Base-by-base conservation (phyloP, 2,113 vertebrate genomes). In the Podilymbus podiceps region DNA sequence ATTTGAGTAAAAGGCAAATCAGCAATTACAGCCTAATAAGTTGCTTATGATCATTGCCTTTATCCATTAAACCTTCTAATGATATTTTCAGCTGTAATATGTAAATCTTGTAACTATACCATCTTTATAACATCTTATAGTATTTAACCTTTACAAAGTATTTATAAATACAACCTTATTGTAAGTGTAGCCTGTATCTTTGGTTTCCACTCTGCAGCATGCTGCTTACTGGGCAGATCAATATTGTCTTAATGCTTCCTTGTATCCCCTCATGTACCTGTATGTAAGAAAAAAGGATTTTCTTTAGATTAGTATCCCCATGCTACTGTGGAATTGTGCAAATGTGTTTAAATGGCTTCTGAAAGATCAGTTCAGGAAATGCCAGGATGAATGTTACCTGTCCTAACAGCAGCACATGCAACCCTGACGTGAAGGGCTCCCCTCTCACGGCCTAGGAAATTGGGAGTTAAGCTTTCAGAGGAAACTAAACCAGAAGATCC, bases 111-210 rank as follows among this genome's bases (percentile, higher is more conserved):
- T 12, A 86, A 77, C 72, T 38, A 28, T 47, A 74, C 58, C 5
- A 5, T 94, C 33, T 78, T 87, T 85, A 22, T 62, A 88, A 53
- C 28, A 55, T 73, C 46, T 53, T 93, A 40, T 27, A 59, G 50
- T 79, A 67, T 93, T 90, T 94, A 91, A 47, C 28, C 53, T 90
- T 94, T 91, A 85, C 93, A 75, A 95, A 78, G 64, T 76, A 88
- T 76, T 79, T 91, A 23, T 55, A 76, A 85, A 58, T 68, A n/a
- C 9, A 96, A 44, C 59, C 5, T 89, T 66, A 38, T 46, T 71
- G 6, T 60, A 75, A 62, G 9, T 20, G 15, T 33, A 88, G 47
- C 19, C 40, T 81, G 28, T 92, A 66, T 38, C 12, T 18, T 69
- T 69, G 67, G 30, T 91, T 90, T 94, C 58, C 15, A 24, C 12